phyloP scores from a whole-genome alignment of 2,797 vertebrate genomes.

The Triplophysa yarkandensis region DNA sequence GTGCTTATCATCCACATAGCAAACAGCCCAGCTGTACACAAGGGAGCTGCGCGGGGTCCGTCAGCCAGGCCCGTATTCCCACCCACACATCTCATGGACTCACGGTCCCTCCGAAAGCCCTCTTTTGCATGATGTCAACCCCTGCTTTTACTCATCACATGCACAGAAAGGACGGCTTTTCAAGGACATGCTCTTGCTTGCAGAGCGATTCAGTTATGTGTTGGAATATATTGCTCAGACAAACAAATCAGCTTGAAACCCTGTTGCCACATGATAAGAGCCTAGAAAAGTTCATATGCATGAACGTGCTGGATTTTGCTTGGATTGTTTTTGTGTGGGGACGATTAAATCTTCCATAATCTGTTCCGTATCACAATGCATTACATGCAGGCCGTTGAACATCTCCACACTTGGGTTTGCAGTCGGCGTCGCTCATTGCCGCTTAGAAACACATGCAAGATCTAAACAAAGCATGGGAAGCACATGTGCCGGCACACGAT shows the following conservation, averaged over 20 bases:
- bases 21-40: conserved; percentile 67
- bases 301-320: conserved; percentile 11
- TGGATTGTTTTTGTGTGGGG: neutral
- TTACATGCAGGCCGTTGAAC: conserved; percentile 13
- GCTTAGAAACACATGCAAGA: conserved; percentile 11
- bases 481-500: neutral
- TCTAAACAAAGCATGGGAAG: conserved; percentile 1
- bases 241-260: conserved; percentile 33
- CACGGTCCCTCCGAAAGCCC: neutral
- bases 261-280: conserved; percentile 12
- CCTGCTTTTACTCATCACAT: conserved; percentile 48
- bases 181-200: conserved; percentile 51
- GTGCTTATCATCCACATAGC: conserved; percentile 70
- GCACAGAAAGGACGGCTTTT: conserved; percentile 40
- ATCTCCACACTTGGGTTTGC: neutral
- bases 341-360: conserved; percentile 13
- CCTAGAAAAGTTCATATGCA: conserved; percentile 3
- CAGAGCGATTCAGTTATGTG: conserved; percentile 23
- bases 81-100: neutral
- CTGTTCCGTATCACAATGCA: conserved; percentile 21
- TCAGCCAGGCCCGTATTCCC: conserved; percentile 38
- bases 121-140: conserved; percentile 32
- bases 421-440: neutral
- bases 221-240: conserved; percentile 17
- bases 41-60: conserved; percentile 47